Conservation (phyloP, 2,113 vertebrate genomes). For the Hydrochoerus hydrochaeris region DNA sequence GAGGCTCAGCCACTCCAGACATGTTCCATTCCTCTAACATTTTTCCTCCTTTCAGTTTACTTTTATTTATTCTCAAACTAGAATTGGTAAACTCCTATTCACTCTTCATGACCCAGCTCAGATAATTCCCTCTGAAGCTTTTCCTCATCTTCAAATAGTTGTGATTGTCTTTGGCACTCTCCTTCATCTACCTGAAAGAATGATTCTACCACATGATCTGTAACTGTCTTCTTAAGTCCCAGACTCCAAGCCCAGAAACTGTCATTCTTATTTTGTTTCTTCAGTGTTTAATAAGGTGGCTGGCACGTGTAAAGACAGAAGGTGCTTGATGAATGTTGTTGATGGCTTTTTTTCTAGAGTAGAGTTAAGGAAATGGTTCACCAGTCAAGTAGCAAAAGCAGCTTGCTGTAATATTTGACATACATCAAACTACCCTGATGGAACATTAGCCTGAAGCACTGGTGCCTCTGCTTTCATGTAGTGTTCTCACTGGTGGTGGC, state of each 20-base stretch:
- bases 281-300: not conserved
- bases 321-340: slow-evolving; percentile 18
- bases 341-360: not conserved
- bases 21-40: slow-evolving; percentile 47
- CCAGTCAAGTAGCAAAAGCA: not conserved
- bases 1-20: slow-evolving; percentile 25
- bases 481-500: not conserved
- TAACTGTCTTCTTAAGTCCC: slow-evolving; percentile 11
- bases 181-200: not conserved
- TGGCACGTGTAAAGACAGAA: not conserved
- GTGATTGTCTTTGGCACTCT: slow-evolving; percentile 25
- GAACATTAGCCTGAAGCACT: not conserved
- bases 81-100: slow-evolving; percentile 55
- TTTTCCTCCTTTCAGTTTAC: slow-evolving; percentile 45
- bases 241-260: slow-evolving; percentile 42
- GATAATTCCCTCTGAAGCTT: slow-evolving; percentile 29
- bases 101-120: slow-evolving; percentile 37
- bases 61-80: slow-evolving; percentile 41
- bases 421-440: not conserved
- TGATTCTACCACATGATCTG: not conserved
- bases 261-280: slow-evolving; percentile 13
- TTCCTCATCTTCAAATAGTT: slow-evolving; percentile 6
- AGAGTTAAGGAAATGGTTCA: slow-evolving; percentile 30
- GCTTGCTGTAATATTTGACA: slow-evolving; percentile 4
- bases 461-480: not conserved